Conservation (phyloP, 2,797 vertebrate species). For the Liparis tanakae region DNA sequence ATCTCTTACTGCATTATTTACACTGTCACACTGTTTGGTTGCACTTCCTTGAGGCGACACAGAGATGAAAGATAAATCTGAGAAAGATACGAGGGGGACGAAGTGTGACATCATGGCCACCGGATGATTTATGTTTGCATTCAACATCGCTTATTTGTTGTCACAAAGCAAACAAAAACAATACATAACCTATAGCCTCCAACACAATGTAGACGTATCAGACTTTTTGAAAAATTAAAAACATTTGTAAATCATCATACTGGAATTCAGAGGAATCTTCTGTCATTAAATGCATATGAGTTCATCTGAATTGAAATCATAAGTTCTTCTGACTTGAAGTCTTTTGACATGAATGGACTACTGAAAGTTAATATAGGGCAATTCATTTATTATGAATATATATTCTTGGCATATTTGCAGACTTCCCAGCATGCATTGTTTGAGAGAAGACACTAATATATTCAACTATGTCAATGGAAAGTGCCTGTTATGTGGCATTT, state of each 20-base stretch:
- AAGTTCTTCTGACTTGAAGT: neutral
- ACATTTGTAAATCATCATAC: neutral
- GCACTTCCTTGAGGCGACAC: neutral
- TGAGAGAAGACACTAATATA: neutral
- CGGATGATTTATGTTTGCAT: conserved; percentile 22
- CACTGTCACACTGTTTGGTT: neutral
- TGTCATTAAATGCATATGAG: no score
- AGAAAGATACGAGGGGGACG: neutral
- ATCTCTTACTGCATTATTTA: neutral
- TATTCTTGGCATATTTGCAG: neutral
- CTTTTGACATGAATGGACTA: neutral
- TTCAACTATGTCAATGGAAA: no score
- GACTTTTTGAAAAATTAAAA: neutral
- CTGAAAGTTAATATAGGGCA: neutral
- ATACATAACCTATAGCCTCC: neutral
- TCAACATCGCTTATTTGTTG: neutral
- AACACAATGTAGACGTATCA: neutral
- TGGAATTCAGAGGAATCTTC: no score
- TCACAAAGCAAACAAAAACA: neutral
- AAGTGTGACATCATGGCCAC: neutral
- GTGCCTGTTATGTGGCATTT: no score
- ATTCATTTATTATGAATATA: no score
- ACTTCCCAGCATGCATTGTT: conserved; percentile 1
- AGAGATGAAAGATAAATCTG: conserved; percentile 4
- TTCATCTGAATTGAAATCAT: neutral